Percentiles rank a stretch among this genome's conserved stretches.
phyloP scores from a whole-genome alignment of 2,888 invertebrate genomes.

The Hermaeophaga mercurialis region DNA sequence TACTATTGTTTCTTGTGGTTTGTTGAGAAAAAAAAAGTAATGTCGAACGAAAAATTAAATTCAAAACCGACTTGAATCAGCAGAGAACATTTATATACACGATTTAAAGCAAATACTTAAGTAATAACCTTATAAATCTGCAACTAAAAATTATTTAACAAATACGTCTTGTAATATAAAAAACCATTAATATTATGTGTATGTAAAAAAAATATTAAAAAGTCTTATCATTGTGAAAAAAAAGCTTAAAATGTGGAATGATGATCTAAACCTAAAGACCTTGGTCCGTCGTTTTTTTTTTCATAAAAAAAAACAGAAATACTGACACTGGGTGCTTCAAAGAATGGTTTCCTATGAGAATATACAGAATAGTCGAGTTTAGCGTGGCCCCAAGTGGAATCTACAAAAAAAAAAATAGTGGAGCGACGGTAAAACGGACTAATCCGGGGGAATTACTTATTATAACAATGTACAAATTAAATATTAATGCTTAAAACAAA shows the following conservation, averaged over 20 bases:
- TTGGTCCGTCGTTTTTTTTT: slow-evolving; percentile 52
- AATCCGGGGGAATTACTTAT: too few species aligned
- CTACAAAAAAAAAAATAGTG: too few species aligned
- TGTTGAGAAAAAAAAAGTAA: slow-evolving; percentile 50
- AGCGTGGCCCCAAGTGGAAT: slow-evolving; percentile 27
- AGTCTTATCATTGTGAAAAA: slow-evolving; percentile 55
- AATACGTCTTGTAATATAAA: slow-evolving; percentile 56
- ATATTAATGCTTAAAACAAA: slow-evolving; percentile 33
- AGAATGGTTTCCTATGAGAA: slow-evolving; percentile 14
- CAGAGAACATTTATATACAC: slow-evolving; percentile 54
- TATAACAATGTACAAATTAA: slow-evolving; percentile 37
- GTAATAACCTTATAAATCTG: slow-evolving; percentile 50
- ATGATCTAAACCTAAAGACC: slow-evolving; percentile 52
- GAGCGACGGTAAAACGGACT: too few species aligned
- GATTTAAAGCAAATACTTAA: slow-evolving; percentile 53
- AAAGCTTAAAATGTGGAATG: slow-evolving; percentile 54
- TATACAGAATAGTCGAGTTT: slow-evolving; percentile 39
- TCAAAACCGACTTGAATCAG: slow-evolving; percentile 46
- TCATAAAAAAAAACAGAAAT: slow-evolving; percentile 52
- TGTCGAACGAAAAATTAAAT: slow-evolving; percentile 11
- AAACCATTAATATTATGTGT: slow-evolving; percentile 54
- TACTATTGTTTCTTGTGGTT: slow-evolving; percentile 56
- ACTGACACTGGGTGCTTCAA: slow-evolving; percentile 50
- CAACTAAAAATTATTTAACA: slow-evolving; percentile 59
- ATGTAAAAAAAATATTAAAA: slow-evolving; percentile 58